These are phyloP conservation scores for Ooceraea biroi DNA, from an alignment of 1,140 invertebrate species.

Conservation along the genomic window DNA sequence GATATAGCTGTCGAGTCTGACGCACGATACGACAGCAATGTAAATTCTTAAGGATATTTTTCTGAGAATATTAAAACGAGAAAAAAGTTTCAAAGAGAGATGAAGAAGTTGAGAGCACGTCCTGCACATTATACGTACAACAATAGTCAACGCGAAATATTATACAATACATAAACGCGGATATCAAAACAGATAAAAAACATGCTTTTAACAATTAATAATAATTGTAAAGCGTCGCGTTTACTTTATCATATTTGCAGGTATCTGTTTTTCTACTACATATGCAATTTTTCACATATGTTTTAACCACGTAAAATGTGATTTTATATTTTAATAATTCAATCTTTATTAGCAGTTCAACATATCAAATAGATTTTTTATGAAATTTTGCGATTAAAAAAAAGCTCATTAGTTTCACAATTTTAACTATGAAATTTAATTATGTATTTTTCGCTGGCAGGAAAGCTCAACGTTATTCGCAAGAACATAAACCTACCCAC, in stretches of 20 bases:
- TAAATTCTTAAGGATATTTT: conserved; percentile 37
- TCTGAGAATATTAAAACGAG: neutral
- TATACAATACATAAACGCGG: neutral
- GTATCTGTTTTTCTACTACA: neutral
- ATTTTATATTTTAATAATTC: neutral
- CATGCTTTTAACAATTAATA: neutral
- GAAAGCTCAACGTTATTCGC: too few relatives aligned
- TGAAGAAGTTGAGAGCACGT: neutral
- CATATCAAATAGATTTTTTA: neutral
- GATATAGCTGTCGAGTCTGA: neutral
- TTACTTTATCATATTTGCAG: neutral
- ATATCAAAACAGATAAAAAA: neutral
- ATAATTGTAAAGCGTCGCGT: conserved; percentile 10
- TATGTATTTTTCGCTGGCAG: neutral
- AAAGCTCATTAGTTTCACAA: neutral
- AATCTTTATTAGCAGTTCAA: neutral
- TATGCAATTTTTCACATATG: neutral
- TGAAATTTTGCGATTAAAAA: neutral
- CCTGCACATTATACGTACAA: neutral
- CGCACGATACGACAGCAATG: neutral
- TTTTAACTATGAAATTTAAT: conserved; percentile 14
- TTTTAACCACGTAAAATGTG: too few relatives aligned
- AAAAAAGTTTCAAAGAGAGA: neutral
- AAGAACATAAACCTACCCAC: neutral
- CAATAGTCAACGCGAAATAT: neutral